A percentile compares a stretch with the other conserved stretches of the same genome.
Evolutionary conservation across 1,140 invertebrate genomes (phyloP).

Genomic region (Dolichoris vasculosae): DNA sequence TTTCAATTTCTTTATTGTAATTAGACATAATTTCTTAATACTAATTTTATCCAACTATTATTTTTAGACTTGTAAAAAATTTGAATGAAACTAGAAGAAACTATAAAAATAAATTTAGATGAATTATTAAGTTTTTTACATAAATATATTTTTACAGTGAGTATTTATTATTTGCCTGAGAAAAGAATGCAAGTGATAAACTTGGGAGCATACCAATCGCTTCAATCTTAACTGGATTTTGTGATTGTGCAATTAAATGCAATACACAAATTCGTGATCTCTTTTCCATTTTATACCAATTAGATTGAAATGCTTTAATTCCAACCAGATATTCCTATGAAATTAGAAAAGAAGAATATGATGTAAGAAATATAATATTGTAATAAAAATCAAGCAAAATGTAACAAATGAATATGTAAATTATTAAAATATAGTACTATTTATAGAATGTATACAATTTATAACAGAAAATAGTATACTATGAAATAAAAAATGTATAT

Average conservation of each 20-base stretch:
- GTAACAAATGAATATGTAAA: neutral
- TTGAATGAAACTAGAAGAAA: slow-evolving; percentile 57
- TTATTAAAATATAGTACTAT: neutral
- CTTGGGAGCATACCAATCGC: slow-evolving; percentile 53
- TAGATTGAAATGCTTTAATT: slow-evolving; percentile 26
- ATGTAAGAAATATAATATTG: neutral
- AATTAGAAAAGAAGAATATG: neutral
- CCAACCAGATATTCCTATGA: slow-evolving; percentile 9
- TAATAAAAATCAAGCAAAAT: no score
- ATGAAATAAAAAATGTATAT: neutral
- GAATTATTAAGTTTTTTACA: neutral
- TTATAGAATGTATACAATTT: neutral
- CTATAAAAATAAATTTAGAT: slow-evolving; percentile 34
- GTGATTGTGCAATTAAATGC: slow-evolving; percentile 52
- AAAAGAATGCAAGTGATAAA: slow-evolving; percentile 52
- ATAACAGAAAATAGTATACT: neutral
- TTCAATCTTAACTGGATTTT: slow-evolving; percentile 52
- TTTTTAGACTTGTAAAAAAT: slow-evolving; percentile 76
- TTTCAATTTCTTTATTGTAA: no score
- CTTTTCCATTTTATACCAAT: slow-evolving; percentile 46
- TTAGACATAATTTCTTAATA: no score
- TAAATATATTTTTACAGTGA: slow-evolving; percentile 34
- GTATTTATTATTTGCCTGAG: slow-evolving; percentile 34
- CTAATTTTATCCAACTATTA: slow-evolving; percentile 2
- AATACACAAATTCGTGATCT: slow-evolving; percentile 43